Evolutionary conservation across 2,888 invertebrate genomes (phyloP).

Genomic region (Heliconius cydno): DNA sequence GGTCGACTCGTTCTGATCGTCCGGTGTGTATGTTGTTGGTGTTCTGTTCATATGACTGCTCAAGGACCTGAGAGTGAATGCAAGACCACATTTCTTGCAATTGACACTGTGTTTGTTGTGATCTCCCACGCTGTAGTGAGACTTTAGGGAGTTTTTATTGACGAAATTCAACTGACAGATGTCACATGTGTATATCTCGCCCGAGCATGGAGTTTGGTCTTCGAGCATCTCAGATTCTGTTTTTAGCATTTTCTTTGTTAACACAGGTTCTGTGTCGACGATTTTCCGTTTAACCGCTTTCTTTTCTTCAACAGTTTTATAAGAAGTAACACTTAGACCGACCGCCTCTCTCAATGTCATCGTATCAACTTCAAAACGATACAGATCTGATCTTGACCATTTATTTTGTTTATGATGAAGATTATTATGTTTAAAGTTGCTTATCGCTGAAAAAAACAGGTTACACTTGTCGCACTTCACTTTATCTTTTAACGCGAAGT

Average conservation of each 20-base stretch:
- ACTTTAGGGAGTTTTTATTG: not conserved
- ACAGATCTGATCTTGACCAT: conserved; percentile 25
- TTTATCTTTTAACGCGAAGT: not conserved
- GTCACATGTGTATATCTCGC: conserved; percentile 27
- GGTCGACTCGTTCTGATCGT: not conserved
- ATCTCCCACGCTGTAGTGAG: conserved; percentile 10
- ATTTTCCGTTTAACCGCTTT: conserved; percentile 5
- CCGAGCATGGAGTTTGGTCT: not conserved
- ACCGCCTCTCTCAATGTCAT: not conserved
- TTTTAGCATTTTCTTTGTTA: not conserved
- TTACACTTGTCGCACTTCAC: conserved; percentile 42
- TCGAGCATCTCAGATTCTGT: not conserved
- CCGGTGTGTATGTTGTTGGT: too few relatives aligned
- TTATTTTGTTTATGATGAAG: conserved; percentile 40
- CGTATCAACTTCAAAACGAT: not conserved
- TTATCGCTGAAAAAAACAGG: conserved; percentile 35
- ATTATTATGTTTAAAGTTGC: conserved; percentile 35
- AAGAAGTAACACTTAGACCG: not conserved
- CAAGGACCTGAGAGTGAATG: conserved; percentile 30
- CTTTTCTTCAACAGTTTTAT: not conserved
- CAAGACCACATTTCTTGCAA: conserved; percentile 31
- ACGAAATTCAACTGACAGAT: conserved; percentile 37
- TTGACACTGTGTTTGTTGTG: conserved; percentile 25
- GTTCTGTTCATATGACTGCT: conserved; percentile 27
- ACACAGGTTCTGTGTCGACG: not conserved